Percentiles rank a stretch among this genome's conserved stretches.
phyloP scores from a whole-genome alignment of 2,797 vertebrate genomes.

The Artibeus lituratus region DNA sequence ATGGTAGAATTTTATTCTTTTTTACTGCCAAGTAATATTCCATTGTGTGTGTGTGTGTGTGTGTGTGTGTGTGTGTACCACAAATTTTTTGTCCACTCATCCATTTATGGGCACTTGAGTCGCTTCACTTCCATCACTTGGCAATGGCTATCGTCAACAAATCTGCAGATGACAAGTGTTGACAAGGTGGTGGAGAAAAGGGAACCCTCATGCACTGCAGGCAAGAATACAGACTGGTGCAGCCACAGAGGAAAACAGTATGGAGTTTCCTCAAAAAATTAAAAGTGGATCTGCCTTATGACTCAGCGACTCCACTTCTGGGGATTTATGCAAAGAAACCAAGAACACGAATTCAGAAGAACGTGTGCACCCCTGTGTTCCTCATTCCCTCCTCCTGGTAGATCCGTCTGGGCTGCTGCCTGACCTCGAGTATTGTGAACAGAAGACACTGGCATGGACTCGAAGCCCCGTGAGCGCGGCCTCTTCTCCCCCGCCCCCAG shows the following conservation, averaged over 20 bases:
- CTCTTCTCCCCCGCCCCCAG: neutral
- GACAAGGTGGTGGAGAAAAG: neutral
- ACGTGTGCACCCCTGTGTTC: neutral
- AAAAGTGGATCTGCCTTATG: neutral
- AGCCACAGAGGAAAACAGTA: neutral
- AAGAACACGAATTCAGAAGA: neutral
- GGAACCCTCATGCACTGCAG: neutral
- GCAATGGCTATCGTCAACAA: neutral
- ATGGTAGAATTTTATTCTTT: neutral
- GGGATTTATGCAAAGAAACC: neutral
- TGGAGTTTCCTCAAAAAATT: neutral
- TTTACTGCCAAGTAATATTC: neutral
- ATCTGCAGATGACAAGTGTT: neutral
- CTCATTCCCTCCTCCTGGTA: neutral
- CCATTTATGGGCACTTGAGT: neutral
- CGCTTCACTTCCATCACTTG: neutral
- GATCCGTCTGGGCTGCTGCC: neutral
- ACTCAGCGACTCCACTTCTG: neutral
- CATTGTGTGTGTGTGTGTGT: no score
- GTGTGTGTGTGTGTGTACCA: neutral
- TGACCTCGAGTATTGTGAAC: neutral
- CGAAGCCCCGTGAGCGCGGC: fast-evolving
- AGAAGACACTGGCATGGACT: neutral
- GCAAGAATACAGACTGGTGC: neutral
- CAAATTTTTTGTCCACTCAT: neutral